A percentile compares a stretch with the other conserved stretches of the same genome.
phyloP scores from a whole-genome alignment of 2,888 invertebrate genomes.

The Himalopsyche kuldschensis region DNA sequence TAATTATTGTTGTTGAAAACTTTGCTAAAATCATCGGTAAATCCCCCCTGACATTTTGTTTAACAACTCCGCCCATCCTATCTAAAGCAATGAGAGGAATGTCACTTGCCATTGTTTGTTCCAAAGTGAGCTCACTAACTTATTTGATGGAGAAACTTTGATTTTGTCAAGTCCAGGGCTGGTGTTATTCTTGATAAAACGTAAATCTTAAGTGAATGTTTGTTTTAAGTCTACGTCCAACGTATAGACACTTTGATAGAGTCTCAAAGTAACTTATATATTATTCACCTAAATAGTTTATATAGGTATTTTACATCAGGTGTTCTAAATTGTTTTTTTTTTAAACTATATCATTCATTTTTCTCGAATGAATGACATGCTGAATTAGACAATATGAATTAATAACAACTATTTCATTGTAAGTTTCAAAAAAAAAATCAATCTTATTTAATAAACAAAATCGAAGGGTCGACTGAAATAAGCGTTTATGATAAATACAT shows the following conservation, averaged over 20 bases:
- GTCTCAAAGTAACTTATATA: background rate
- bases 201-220: background rate
- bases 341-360: too few species aligned
- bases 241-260: background rate
- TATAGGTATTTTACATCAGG: background rate
- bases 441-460: too few species aligned
- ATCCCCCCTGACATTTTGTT: background rate
- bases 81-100: conserved; percentile 3
- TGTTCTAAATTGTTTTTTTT: background rate
- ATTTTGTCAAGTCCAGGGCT: conserved; percentile 24
- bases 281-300: background rate
- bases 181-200: background rate
- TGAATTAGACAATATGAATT: too few species aligned
- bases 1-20: background rate
- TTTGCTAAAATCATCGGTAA: background rate
- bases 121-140: conserved; percentile 4
- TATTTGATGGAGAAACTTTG: conserved; percentile 27
- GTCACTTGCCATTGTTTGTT: conserved; percentile 22
- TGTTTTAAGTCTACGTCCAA: background rate
- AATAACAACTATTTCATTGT: too few species aligned
- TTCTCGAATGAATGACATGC: too few species aligned
- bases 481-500: too few species aligned
- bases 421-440: too few species aligned
- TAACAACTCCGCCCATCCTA: background rate
- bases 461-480: too few species aligned